A percentile compares a stretch with the other conserved stretches of the same genome.
Evolutionary conservation across 1,140 invertebrate genomes (phyloP).

Genomic region (Zaprionus vittiger): DNA sequence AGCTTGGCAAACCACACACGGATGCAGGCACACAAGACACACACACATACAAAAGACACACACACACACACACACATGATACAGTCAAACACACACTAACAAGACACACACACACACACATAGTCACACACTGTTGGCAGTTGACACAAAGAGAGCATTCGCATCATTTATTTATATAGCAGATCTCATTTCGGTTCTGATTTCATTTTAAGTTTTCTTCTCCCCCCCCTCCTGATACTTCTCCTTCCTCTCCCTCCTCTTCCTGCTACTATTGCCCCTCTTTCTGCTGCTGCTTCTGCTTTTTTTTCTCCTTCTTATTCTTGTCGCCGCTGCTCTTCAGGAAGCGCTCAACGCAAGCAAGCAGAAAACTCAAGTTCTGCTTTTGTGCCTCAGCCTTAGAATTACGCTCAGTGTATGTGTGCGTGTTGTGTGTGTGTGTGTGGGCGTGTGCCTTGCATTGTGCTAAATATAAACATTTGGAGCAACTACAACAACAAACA

Average conservation of each 20-base stretch:
- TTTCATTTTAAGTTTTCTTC: slow-evolving; percentile 43
- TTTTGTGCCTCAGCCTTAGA: slow-evolving; percentile 31
- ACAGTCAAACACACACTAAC: slow-evolving; percentile 5
- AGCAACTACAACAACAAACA: slow-evolving; percentile 21
- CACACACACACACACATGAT: slow-evolving; percentile 1
- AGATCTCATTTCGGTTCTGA: slow-evolving; percentile 72
- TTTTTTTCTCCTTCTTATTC: not conserved
- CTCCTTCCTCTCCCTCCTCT: not conserved
- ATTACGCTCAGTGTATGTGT: not conserved
- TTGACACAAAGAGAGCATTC: slow-evolving; percentile 16
- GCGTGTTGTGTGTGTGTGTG: slow-evolving; percentile 19
- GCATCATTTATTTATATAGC: slow-evolving; percentile 71
- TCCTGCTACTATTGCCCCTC: not conserved
- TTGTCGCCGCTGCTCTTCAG: slow-evolving; percentile 47
- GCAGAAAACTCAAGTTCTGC: slow-evolving; percentile 58
- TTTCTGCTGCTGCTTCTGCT: not conserved
- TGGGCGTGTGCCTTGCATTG: slow-evolving; percentile 53
- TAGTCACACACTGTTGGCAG: not conserved
- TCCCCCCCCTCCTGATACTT: not conserved
- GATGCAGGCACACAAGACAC: slow-evolving; percentile 10
- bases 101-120: not conserved
- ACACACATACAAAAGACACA: not conserved
- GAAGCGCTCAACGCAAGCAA: slow-evolving; percentile 65
- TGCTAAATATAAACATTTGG: slow-evolving; percentile 73
- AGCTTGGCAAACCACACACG: slow-evolving; percentile 36